These are phyloP conservation scores for Pentamera pediparva DNA, from an alignment of 53 echinoderm and acorn worm species.

Conservation along the genomic window DNA sequence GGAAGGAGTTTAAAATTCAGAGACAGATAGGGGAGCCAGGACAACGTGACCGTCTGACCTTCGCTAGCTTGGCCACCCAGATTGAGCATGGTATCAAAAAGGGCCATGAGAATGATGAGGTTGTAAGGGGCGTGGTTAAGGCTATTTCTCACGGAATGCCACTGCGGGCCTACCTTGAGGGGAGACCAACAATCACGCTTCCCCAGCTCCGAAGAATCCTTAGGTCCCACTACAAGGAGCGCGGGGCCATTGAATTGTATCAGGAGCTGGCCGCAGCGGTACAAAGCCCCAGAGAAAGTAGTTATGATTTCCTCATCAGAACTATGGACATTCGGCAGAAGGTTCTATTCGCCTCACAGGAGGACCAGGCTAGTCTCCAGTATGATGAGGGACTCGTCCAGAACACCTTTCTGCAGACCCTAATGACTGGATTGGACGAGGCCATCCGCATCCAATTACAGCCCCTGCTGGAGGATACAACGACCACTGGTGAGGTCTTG, in stretches of 20 bases:
- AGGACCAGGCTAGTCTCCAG: constrained; percentile 10
- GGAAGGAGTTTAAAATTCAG: constrained; percentile 47
- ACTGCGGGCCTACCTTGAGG: constrained; percentile 33
- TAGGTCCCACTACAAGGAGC: constrained; percentile 32
- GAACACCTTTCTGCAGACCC: constrained; percentile 32
- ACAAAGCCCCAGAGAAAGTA: constrained; percentile 10
- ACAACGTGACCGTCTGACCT: constrained; percentile 40
- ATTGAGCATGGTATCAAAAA: constrained; percentile 34
- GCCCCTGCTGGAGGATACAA: background rate
- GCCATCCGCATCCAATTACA: constrained; percentile 20
- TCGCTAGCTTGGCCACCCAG: constrained; percentile 25
- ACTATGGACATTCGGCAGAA: constrained; percentile 42
- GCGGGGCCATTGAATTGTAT: constrained; percentile 20
- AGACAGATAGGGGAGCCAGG: constrained; percentile 51
- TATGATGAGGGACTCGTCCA: constrained; percentile 35
- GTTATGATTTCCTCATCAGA: constrained; percentile 41
- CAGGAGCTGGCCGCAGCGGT: constrained; percentile 34
- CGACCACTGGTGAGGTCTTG: background rate
- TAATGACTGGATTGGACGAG: constrained; percentile 44
- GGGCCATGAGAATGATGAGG: constrained; percentile 22
- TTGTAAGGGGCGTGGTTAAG: constrained; percentile 32
- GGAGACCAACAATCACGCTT: constrained; percentile 20
- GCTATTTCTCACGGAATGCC: constrained; percentile 27
- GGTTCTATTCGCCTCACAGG: constrained; percentile 36
- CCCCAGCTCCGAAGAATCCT: constrained; percentile 23